These are phyloP conservation scores for Pseudolycoriella hygida DNA, from an alignment of 2,888 invertebrate genomes.

Conservation along the genomic window DNA sequence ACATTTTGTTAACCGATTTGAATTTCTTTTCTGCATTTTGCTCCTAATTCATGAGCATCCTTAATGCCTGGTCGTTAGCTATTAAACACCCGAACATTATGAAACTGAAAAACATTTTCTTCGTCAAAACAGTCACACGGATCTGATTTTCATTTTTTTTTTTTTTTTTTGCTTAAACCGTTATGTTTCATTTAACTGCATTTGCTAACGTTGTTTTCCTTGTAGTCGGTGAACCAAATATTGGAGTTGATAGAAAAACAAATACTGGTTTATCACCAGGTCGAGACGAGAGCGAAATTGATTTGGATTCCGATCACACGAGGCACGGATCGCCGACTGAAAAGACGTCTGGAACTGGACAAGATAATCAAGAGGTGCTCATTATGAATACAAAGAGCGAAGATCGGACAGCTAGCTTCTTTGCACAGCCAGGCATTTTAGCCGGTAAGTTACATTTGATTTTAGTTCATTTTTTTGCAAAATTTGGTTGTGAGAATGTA, in stretches of 20 bases:
- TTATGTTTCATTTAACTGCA: no score
- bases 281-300: constrained; percentile 9
- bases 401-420: constrained; percentile 78
- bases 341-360: background rate
- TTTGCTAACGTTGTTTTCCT: background rate
- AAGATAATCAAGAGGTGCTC: constrained; percentile 41
- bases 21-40: no score
- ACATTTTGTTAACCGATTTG: no score
- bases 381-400: constrained; percentile 72
- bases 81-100: no score
- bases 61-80: no score
- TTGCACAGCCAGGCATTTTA: constrained; percentile 84
- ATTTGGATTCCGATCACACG: constrained; percentile 10
- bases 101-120: no score
- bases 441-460: constrained; percentile 44
- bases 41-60: no score
- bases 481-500: no score
- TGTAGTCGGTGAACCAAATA: constrained; percentile 2
- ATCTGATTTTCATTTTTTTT: no score
- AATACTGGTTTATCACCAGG: background rate
- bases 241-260: background rate
- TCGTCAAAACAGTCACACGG: no score
- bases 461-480: no score
- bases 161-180: no score
- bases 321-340: constrained; percentile 8